These are phyloP conservation scores for Margarornis squamiger DNA, from an alignment of 2,797 vertebrate species.

Conservation along the genomic window DNA sequence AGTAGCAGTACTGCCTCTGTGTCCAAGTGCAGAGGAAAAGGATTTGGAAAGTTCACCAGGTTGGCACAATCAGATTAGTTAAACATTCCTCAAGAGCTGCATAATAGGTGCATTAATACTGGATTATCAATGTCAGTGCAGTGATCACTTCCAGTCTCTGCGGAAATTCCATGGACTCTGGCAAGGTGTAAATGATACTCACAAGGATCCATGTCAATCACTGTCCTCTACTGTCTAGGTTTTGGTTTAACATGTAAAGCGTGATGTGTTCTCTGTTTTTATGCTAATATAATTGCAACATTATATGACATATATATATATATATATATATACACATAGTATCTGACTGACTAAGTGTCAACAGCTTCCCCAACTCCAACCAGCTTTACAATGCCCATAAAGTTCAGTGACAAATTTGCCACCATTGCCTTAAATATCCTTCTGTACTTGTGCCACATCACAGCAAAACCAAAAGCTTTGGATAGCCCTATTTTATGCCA, in stretches of 20 bases:
- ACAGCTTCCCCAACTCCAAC: background rate
- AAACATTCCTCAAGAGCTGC: background rate
- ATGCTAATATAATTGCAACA: background rate
- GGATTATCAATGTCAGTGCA: background rate
- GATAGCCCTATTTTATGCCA: background rate
- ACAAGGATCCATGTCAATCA: background rate
- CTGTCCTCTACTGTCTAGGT: background rate
- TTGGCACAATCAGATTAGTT: background rate
- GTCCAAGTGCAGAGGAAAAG: background rate
- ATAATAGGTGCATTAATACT: background rate
- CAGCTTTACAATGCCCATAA: background rate
- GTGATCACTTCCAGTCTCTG: background rate
- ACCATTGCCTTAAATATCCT: background rate
- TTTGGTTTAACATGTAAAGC: background rate
- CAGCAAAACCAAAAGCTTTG: background rate
- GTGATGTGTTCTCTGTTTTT: background rate
- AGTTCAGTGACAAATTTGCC: background rate
- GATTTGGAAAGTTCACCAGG: conserved; percentile 1
- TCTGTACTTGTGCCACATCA: background rate
- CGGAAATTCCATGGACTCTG: background rate
- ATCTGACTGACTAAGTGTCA: background rate
- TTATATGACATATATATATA: background rate
- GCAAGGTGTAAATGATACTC: background rate
- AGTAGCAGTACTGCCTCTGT: background rate
- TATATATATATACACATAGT: background rate